A percentile compares a stretch with the other conserved stretches of the same genome.
These are phyloP conservation scores for Leptarthrus brevirostris DNA, from an alignment of 2,888 invertebrate species.

Conservation along the genomic window DNA sequence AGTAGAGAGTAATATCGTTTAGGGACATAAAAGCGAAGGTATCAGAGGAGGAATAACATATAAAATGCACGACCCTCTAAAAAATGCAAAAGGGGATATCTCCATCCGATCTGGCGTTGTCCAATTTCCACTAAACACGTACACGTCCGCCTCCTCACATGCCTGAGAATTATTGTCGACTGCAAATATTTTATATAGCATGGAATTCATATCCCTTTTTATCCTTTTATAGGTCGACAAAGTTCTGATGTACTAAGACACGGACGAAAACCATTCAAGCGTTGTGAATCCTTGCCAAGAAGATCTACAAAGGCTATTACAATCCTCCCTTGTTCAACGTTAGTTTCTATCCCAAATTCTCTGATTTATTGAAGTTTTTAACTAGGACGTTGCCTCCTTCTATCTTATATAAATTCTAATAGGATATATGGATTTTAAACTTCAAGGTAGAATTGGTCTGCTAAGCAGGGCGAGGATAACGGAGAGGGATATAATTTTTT, in stretches of 20 bases:
- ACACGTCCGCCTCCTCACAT: conserved; percentile 34
- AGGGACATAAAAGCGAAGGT: conserved; percentile 37
- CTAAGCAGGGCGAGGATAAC: neutral
- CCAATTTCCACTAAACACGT: conserved; percentile 43
- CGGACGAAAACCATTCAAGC: conserved; percentile 14
- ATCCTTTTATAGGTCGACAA: conserved; percentile 43
- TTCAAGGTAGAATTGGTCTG: neutral
- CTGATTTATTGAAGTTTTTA: conserved; percentile 38
- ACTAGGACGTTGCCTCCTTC: conserved; percentile 18
- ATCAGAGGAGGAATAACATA: conserved; percentile 7
- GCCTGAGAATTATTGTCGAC: conserved; percentile 51
- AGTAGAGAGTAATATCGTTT: conserved; percentile 12
- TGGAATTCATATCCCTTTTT: conserved; percentile 51
- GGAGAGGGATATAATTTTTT: neutral
- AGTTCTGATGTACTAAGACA: conserved; percentile 45
- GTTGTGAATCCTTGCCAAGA: conserved; percentile 35
- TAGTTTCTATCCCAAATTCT: conserved; percentile 23
- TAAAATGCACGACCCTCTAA: conserved; percentile 32
- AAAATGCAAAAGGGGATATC: conserved; percentile 34
- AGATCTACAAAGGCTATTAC: conserved; percentile 38
- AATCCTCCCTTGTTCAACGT: conserved; percentile 4
- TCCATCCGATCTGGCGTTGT: conserved; percentile 9
- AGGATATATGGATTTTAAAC: conserved; percentile 10
- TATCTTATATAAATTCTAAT: conserved; percentile 33
- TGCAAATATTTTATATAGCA: conserved; percentile 53